phyloP scores from a whole-genome alignment of 2,888 invertebrate species.

The Aspidiotus rigidus region DNA sequence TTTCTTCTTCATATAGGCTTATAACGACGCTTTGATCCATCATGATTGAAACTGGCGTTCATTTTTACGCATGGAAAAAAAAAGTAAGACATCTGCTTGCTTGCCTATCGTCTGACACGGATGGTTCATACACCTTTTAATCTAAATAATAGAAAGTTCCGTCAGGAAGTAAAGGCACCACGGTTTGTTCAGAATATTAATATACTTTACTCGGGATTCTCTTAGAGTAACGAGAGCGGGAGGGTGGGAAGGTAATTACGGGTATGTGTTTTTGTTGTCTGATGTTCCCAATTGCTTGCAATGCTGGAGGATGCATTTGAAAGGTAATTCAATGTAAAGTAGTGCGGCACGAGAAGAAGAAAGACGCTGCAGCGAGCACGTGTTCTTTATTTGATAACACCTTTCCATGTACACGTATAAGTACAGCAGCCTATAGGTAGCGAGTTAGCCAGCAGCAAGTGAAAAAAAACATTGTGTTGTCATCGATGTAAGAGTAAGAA shows the following conservation, averaged over 20 bases:
- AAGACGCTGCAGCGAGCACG: neutral
- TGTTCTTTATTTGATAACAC: neutral
- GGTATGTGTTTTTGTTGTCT: neutral
- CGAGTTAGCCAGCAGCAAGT: too few species aligned
- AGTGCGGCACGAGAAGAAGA: neutral
- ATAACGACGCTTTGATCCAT: neutral
- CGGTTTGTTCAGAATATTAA: neutral
- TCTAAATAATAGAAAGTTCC: constrained; percentile 28
- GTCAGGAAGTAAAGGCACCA: constrained; percentile 2
- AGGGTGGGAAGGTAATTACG: neutral
- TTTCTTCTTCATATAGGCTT: constrained; percentile 1
- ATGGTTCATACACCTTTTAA: constrained; percentile 25
- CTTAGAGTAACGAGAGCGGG: too few species aligned
- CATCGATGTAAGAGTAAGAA: too few species aligned
- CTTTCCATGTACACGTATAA: too few species aligned
- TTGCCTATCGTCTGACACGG: neutral
- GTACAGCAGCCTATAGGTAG: too few species aligned
- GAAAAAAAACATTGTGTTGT: too few species aligned
- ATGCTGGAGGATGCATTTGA: neutral
- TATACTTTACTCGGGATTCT: neutral
- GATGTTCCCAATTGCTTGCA: neutral
- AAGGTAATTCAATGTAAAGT: neutral
- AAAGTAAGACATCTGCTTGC: constrained; percentile 14
- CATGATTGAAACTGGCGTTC: too few species aligned
- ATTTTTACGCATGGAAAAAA: neutral